Evolutionary conservation across 2,113 vertebrate genomes (phyloP), one percentile per base, ranked within the genome.

Genomic region (Cepphus grylle): DNA sequence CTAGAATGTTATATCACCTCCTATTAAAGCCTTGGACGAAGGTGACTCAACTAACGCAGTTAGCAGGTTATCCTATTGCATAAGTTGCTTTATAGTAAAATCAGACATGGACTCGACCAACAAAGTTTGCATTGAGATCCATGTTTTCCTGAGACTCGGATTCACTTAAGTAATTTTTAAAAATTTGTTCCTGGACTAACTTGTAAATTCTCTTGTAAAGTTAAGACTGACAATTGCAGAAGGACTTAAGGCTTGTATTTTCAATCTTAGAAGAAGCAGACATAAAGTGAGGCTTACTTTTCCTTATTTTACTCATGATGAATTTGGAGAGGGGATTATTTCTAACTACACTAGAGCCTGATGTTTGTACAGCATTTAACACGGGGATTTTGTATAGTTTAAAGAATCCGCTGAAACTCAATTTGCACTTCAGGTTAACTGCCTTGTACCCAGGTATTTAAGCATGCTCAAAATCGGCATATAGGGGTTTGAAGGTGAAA

Each of bases 1-100:
- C 53, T 62, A 78, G 69, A 47, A 53, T 90, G 86, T 96, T 95
- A 78, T 81, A 71, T 92, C 80, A 92, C 42, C 47, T 88, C 67
- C 81, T 91, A 30, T 74, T 53, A 92, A 86, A 91, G 65, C 43
- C 55, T 84, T 22, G 45, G 59, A 42, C 38, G 55, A 84, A 91
- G 80, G 63, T 91, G 63, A 80, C 55, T 70, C 53, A 32, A 55
- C n/a, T 50, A 86, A 80, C 61, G 20, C 10, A 81, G 65, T 84
- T 81, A 81, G 63, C 50, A 83, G 65, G 86, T 87, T 86, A 95
- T 91, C 42, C 72, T 63, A 25, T 77, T 96, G 53, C 72, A 42
- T 92, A 94, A 90, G 77, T 92, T 92, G 11, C 45, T 73, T 83
- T 65, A 42, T 16, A 86, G n/a, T 66, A 89, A 74, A 78, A 91